Evolutionary conservation across 1,140 invertebrate species (phyloP), one percentile per base, ranked within the genome.

Genomic region (Bombus pascuorum): DNA sequence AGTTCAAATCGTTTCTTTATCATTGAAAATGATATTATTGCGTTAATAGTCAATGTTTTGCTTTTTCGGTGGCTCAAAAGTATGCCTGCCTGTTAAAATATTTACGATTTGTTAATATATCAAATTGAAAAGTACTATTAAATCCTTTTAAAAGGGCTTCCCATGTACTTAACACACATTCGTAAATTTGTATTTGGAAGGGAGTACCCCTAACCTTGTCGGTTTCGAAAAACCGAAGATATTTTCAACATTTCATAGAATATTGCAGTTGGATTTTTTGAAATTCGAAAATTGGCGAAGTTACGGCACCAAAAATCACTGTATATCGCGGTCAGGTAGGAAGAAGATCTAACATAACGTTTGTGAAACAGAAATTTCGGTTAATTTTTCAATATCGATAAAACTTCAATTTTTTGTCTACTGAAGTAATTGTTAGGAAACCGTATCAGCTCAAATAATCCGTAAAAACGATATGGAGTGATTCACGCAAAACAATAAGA

Each of bases 31-130:
- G 39, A 73, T 85, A 37, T 42, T 22, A 37, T 81, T 18, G 10
- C 66, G 39, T 80, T 65, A 71, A 12, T 80, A 32, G 28, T 42
- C 22, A 37, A 65, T 15, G 8, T 18, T 66, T n/a, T 25, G 13
- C 25, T 2, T 53, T 53, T 22, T 22, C 1, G 18, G 39, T n/a
- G 25, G 4, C 18, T 39, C 25, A 18, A 37, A 22, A 44, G 6
- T 62, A 71, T 42, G 12, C 37, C 25, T 59, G 15, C 37, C 25
- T 59, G 15, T 18, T n/a, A 44, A 66, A 25, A 18, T 68, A 28
- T 59, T 42, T 39, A 79, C 39, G 72, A 79, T 62, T 81, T 70
- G 83, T 74, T 78, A 74, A 74, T 74, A 39, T 62, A 72, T 84
- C n/a, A 78, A 81, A 68, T 25, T 53, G 4, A n/a, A 47, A 47